phyloP scores from a whole-genome alignment of 2,113 vertebrate genomes.

The Melanerpes aurifrons region DNA sequence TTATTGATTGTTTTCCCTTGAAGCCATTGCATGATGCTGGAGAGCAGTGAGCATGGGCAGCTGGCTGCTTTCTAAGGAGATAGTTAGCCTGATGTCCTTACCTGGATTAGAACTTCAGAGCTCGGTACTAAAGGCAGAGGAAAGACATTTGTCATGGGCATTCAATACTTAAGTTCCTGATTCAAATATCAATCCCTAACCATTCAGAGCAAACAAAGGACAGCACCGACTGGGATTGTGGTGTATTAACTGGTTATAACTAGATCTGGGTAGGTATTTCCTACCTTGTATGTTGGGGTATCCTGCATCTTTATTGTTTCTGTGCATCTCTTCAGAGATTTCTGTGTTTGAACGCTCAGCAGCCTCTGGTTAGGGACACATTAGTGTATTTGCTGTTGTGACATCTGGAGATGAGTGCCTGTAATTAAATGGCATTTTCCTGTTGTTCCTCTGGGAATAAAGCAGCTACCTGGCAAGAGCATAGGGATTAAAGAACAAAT shows the following conservation, averaged over 20 bases:
- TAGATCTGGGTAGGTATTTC: not conserved
- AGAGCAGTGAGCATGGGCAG: not conserved
- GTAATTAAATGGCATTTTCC: constrained; percentile 45
- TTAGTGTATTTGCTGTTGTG: not conserved
- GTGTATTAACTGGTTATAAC: not conserved
- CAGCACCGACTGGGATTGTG: not conserved
- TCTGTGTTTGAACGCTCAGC: not conserved
- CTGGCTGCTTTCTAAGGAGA: not conserved
- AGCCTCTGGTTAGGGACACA: not conserved
- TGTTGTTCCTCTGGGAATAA: constrained; percentile 18
- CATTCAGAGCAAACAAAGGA: not conserved
- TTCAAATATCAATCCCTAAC: not conserved
- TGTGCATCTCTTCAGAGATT: not conserved
- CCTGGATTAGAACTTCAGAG: not conserved
- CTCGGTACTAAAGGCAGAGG: not conserved
- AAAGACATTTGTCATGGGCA: not conserved
- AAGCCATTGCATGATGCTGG: not conserved
- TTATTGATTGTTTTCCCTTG: constrained; percentile 3
- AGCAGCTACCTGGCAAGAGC: constrained; percentile 10
- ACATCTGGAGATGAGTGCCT: constrained; percentile 23
- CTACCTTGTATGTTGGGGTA: not conserved
- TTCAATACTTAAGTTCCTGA: not conserved
- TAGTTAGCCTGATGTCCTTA: not conserved
- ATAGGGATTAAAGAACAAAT: not conserved
- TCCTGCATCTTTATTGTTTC: not conserved